These are phyloP conservation scores for Chromobotia macracanthus DNA, from an alignment of 2,797 vertebrate species.

Conservation along the genomic window DNA sequence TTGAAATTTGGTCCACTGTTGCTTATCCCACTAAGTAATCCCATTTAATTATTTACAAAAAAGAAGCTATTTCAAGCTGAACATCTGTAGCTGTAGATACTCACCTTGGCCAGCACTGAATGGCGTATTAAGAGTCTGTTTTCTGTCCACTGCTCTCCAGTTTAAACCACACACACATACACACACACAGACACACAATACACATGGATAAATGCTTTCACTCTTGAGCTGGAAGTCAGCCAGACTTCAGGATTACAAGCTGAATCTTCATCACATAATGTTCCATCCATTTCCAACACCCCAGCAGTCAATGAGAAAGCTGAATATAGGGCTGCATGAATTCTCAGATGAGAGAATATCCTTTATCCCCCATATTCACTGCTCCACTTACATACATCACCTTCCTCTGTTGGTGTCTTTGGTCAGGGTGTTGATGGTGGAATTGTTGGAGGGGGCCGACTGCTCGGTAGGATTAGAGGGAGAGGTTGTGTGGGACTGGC, in stretches of 20 bases:
- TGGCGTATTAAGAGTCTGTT: constrained; percentile 24
- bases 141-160: constrained; percentile 13
- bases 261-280: constrained; percentile 32
- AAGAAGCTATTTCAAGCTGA: constrained; percentile 6
- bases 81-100: constrained; percentile 26
- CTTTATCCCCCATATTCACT: constrained; percentile 8
- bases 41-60: constrained; percentile 43
- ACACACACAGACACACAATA: not conserved
- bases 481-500: constrained; percentile 63
- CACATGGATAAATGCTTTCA: constrained; percentile 35
- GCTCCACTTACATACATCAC: constrained; percentile 50
- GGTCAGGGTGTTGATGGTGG: constrained; percentile 33
- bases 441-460: constrained; percentile 2
- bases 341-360: constrained; percentile 17
- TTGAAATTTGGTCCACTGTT: constrained; percentile 16
- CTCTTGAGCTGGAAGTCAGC: constrained; percentile 34
- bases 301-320: constrained; percentile 33
- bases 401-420: constrained; percentile 56
- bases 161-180: constrained; percentile 16
- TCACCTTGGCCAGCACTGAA: constrained; percentile 26
- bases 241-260: constrained; percentile 39
- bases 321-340: not conserved
- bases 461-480: constrained; percentile 56
- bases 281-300: constrained; percentile 36
- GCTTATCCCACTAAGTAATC: constrained; percentile 28